Evolutionary conservation across 1,140 invertebrate genomes (phyloP).

Genomic region (Sesamia nonagrioides): DNA sequence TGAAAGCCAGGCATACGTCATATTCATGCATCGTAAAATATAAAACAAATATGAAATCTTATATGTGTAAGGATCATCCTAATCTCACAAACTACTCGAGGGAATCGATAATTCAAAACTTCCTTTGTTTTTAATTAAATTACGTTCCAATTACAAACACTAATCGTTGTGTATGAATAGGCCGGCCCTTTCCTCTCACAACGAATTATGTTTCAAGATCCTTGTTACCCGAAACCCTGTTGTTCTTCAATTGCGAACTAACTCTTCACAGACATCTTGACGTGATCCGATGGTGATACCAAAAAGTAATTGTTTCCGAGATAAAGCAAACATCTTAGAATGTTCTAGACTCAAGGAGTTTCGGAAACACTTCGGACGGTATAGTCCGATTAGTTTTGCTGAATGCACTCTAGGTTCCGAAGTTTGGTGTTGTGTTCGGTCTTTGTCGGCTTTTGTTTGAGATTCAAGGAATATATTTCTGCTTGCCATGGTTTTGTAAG

Average conservation of each 20-base stretch:
- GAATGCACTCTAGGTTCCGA: conserved; percentile 24
- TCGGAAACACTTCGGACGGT: conserved; percentile 8
- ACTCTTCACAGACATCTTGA: not conserved
- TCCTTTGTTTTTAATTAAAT: too few species aligned
- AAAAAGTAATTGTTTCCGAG: conserved; percentile 35
- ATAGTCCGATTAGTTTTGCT: conserved; percentile 9
- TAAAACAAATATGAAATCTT: too few species aligned
- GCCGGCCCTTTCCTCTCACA: not conserved
- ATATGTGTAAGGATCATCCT: too few species aligned
- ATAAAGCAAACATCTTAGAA: conserved; percentile 32
- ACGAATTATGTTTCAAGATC: not conserved
- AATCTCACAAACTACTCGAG: too few species aligned
- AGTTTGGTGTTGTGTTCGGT: not conserved
- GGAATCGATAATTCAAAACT: too few species aligned
- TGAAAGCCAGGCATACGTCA: too few species aligned
- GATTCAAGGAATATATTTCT: too few species aligned
- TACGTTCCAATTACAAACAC: too few species aligned
- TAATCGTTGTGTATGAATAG: too few species aligned
- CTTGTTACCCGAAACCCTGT: not conserved
- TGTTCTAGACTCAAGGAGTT: not conserved
- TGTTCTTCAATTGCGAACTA: conserved; percentile 12
- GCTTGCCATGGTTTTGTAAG: not conserved
- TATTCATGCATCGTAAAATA: too few species aligned
- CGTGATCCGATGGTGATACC: not conserved
- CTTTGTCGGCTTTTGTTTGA: too few species aligned